Evolutionary conservation across 2,888 invertebrate genomes (phyloP).

Genomic region (Spilarctia lutea): DNA sequence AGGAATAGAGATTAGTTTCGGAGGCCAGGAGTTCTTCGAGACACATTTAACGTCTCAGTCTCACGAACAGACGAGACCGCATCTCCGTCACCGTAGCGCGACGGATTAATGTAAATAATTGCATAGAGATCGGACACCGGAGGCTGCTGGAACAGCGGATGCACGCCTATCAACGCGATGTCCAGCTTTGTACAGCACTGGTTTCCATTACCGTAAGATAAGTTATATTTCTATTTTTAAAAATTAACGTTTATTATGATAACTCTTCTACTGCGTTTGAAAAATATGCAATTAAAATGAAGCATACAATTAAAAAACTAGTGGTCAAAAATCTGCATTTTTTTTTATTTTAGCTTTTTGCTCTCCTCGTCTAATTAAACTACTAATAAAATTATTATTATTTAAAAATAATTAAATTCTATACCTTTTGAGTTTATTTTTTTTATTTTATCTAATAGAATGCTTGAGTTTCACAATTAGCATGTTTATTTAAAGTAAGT

Average conservation of each 20-base stretch:
- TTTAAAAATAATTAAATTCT: too few species aligned
- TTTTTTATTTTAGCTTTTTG: too few species aligned
- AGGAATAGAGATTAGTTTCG: constrained; percentile 24
- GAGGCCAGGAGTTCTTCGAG: constrained; percentile 13
- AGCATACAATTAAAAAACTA: too few species aligned
- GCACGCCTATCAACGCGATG: constrained; percentile 70
- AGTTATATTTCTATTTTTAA: neutral
- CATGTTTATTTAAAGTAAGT: too few species aligned
- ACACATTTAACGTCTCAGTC: constrained; percentile 44
- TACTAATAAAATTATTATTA: too few species aligned
- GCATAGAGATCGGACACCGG: constrained; percentile 56
- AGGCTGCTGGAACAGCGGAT: constrained; percentile 67
- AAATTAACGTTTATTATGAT: neutral
- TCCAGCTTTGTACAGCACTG: constrained; percentile 41
- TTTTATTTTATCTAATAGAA: too few species aligned
- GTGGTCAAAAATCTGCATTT: too few species aligned
- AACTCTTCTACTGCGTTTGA: neutral
- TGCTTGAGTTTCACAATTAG: too few species aligned
- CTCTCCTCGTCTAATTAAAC: too few species aligned
- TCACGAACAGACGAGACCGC: constrained; percentile 45
- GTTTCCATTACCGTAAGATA: constrained; percentile 63
- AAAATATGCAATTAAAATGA: too few species aligned
- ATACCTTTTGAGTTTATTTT: too few species aligned
- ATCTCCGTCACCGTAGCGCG: constrained; percentile 53
- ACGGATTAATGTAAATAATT: constrained; percentile 80